Evolutionary conservation across 2,888 invertebrate species (phyloP), one percentile per base, ranked within the genome.

Genomic region (Perizoma affinitatum): DNA sequence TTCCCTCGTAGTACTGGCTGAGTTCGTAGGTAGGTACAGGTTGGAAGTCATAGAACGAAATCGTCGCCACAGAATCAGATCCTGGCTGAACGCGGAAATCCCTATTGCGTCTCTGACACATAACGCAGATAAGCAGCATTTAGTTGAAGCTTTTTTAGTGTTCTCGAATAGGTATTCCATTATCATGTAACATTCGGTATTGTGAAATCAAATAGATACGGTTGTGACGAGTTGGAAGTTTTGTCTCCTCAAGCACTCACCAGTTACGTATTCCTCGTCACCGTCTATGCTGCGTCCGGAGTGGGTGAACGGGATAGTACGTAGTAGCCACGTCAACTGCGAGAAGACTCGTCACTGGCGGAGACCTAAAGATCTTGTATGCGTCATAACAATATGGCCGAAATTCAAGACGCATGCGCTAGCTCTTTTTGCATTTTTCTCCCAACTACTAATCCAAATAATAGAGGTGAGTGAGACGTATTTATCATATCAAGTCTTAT

Each of bases 241-340:
- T 86, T 82, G 90, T 89, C 91, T 91, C 90, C 90, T 85, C 86
- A 87, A 94, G 95, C 95, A 96, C 95, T 96, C 95, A 96, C 96
- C 96, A 95, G 96, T 96, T 97, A 96, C 96, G 96, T 96, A 96
- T 96, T 96, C 96, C 96, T 96, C 96, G 96, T 97, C 96, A 96
- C 96, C 95, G 95, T 95, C 94, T 96, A 96, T 96, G 96, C 96
- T 95, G 96, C 96, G 95, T 96, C 96, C 96, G 96, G 96, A 96
- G 96, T 96, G 96, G 96, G 96, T 95, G 96, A 96, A 95, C 95
- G 95, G 95, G 95, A 95, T 95, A 94, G 96, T 96, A 97, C 96
- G 97, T 97, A 97, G 96, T 95, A 96, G 96, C 96, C 96, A 96
- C 96, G 96, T 96, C 96, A 96, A 96, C 96, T 95, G 95, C 95